Evolutionary conservation across 2,888 invertebrate genomes (phyloP).

Genomic region (Drosophila mimetica): DNA sequence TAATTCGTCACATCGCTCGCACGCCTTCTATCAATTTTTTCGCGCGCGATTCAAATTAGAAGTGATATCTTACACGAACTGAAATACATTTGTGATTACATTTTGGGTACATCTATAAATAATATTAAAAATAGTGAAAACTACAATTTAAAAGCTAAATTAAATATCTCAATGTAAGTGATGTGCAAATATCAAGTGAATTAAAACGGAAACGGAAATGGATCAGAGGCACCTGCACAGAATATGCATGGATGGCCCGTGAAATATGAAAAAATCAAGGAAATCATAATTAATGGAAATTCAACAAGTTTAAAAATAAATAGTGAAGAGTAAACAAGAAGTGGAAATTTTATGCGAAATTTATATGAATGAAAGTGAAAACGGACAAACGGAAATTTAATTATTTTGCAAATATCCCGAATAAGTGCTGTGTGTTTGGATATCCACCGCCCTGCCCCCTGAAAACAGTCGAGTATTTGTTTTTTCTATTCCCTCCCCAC

Average conservation of each 20-base stretch:
- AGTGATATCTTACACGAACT: too few species aligned
- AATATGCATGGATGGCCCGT: background rate
- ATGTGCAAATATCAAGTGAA: background rate
- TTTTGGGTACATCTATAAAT: too few species aligned
- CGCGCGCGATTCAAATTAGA: background rate
- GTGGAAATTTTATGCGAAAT: conserved; percentile 6
- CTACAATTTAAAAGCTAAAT: background rate
- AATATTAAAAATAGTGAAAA: background rate
- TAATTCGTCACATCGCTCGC: background rate
- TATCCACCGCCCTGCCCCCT: background rate
- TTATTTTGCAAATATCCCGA: conserved; percentile 9
- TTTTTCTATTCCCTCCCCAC: background rate
- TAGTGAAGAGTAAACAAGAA: conserved; percentile 10
- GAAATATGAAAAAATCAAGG: background rate
- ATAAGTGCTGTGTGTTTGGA: conserved; percentile 17
- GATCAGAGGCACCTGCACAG: background rate
- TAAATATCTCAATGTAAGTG: background rate
- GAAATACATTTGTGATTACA: background rate
- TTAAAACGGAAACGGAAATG: conserved; percentile 5
- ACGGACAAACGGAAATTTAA: conserved; percentile 32
- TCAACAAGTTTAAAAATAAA: conserved; percentile 3
- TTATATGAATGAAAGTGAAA: conserved; percentile 29
- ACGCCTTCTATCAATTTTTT: background rate
- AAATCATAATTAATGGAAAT: background rate
- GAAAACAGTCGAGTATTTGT: conserved; percentile 13